A percentile compares a stretch with the other conserved stretches of the same genome.
Conservation (phyloP, 2,888 invertebrate genomes). For the Cryptus armator region DNA sequence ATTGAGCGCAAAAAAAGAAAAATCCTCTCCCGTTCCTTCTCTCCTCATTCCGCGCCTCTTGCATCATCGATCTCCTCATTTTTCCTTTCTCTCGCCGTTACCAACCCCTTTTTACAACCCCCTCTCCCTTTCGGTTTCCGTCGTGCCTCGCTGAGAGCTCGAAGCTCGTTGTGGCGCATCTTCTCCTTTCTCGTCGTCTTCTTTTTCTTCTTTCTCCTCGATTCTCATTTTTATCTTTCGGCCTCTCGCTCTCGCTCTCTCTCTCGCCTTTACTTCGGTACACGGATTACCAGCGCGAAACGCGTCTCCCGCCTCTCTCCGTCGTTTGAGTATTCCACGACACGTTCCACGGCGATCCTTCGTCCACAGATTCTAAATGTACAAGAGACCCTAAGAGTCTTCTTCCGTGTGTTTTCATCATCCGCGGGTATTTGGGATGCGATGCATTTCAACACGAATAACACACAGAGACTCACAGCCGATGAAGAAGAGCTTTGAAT, state of each 20-base stretch:
- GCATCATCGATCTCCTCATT: slow-evolving; percentile 68
- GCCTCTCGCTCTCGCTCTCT: slow-evolving; percentile 48
- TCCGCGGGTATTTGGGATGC: slow-evolving; percentile 3
- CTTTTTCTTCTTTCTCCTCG: slow-evolving; percentile 13
- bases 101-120: slow-evolving; percentile 55
- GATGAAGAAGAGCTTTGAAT: neutral
- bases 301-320: slow-evolving; percentile 23
- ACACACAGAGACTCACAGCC: neutral
- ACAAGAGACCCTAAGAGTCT: slow-evolving; percentile 7
- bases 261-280: slow-evolving; percentile 29
- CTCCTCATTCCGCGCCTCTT: slow-evolving; percentile 20
- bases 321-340: slow-evolving; percentile 57
- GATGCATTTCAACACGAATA: slow-evolving; percentile 13
- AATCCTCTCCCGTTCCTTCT: slow-evolving; percentile 8
- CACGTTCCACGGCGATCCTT: slow-evolving; percentile 60
- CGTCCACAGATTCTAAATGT: slow-evolving; percentile 49
- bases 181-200: slow-evolving; percentile 51
- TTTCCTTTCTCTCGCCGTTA: slow-evolving; percentile 48
- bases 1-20: slow-evolving; percentile 24
- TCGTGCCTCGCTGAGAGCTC: slow-evolving; percentile 10
- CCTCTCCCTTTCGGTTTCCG: slow-evolving; percentile 19
- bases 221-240: slow-evolving; percentile 7
- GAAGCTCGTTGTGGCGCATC: slow-evolving; percentile 54
- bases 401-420: slow-evolving; percentile 37
- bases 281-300: slow-evolving; percentile 55